Conservation (phyloP, 2,113 vertebrate species). For the Callorhinus ursinus region DNA sequence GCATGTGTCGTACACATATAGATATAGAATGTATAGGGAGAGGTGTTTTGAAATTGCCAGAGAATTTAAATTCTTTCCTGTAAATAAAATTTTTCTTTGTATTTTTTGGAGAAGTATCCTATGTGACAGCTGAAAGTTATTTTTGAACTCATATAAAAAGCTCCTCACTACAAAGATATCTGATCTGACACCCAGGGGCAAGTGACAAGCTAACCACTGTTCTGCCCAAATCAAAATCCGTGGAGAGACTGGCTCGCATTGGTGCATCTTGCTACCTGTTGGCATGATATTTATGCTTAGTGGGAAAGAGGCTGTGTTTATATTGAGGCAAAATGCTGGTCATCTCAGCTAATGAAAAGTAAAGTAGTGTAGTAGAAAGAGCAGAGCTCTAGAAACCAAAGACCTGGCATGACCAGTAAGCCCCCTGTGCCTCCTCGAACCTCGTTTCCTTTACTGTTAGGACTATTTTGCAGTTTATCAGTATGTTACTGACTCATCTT, state of each 20-base stretch:
- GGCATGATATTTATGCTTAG: not conserved
- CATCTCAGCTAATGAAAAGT: not conserved
- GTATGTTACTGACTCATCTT: not conserved
- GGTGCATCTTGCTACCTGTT: not conserved
- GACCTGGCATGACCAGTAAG: no score
- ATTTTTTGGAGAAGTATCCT: slow-evolving; percentile 8
- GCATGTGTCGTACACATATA: not conserved
- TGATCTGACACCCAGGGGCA: not conserved
- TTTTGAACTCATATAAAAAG: slow-evolving; percentile 7
- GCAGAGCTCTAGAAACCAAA: not conserved
- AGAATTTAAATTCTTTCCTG: not conserved
- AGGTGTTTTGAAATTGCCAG: not conserved
- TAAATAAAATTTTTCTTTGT: not conserved
- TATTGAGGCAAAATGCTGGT: not conserved
- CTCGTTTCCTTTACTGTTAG: not conserved
- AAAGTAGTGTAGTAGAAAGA: not conserved
- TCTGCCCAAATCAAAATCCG: not conserved
- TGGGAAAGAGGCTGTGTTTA: not conserved
- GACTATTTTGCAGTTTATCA: not conserved
- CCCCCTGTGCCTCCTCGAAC: accelerated
- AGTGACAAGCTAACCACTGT: not conserved
- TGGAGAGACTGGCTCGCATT: not conserved
- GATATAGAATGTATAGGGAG: not conserved
- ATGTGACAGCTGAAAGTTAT: not conserved
- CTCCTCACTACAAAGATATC: not conserved